phyloP scores from a whole-genome alignment of 2,888 invertebrate genomes.

The Callimorpha dominula region DNA sequence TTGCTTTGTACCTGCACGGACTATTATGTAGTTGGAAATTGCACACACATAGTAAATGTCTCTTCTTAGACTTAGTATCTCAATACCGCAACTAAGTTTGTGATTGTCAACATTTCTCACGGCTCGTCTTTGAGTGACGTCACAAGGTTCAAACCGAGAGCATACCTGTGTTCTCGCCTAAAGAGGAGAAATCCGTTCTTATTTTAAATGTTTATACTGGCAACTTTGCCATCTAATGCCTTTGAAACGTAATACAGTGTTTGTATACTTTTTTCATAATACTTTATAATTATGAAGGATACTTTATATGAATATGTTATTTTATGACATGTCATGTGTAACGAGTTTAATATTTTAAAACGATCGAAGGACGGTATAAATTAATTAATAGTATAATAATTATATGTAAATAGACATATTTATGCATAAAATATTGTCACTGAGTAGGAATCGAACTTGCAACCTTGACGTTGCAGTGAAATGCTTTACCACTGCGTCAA shows the following conservation, averaged over 20 bases:
- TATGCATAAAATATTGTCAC: too few species aligned
- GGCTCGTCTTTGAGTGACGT: neutral
- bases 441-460: too few species aligned
- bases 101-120: neutral
- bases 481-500: too few species aligned
- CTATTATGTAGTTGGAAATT: neutral
- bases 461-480: too few species aligned
- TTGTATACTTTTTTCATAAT: too few species aligned
- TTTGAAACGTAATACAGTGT: neutral
- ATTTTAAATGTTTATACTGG: neutral
- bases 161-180: neutral
- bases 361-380: too few species aligned
- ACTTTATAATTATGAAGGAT: too few species aligned
- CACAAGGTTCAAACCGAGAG: neutral
- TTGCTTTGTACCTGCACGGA: neutral
- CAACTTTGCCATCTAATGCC: neutral
- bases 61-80: neutral
- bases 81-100: neutral
- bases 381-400: too few species aligned
- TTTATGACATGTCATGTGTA: too few species aligned
- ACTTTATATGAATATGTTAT: too few species aligned
- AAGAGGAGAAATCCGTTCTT: neutral
- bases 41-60: neutral
- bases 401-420: too few species aligned
- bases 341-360: too few species aligned